Percentiles rank a stretch among this genome's conserved stretches.
Evolutionary conservation across 2,113 vertebrate genomes (phyloP).

Genomic region (Oreotrochilus melanogaster): DNA sequence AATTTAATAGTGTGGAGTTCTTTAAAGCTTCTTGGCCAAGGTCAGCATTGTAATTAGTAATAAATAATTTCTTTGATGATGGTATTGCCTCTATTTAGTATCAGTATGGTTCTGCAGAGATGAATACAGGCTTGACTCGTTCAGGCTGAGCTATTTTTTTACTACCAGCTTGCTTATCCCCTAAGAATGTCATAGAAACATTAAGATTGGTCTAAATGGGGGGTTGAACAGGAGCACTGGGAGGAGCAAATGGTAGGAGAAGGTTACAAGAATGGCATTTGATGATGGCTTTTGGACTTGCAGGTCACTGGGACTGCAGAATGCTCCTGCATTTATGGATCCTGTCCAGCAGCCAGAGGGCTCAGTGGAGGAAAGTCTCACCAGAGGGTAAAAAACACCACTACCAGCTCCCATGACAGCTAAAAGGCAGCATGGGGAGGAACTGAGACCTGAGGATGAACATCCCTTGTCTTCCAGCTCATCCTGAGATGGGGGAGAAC

Average conservation of each 20-base stretch:
- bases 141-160: not conserved
- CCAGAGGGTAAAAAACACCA: not conserved
- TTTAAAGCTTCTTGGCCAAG: not conserved
- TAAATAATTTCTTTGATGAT: not conserved
- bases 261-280: not conserved
- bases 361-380: not conserved
- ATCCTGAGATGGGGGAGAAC: not conserved
- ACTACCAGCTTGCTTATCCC: not conserved
- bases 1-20: not conserved
- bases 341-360: not conserved
- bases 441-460: not conserved
- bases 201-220: not conserved
- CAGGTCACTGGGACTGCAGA: not conserved
- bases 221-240: not conserved
- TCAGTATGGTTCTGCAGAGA: not conserved
- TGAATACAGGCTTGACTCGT: not conserved
- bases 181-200: not conserved
- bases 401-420: accelerated
- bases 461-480: not conserved
- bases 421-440: not conserved
- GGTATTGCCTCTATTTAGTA: not conserved
- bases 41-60: not conserved
- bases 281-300: not conserved
- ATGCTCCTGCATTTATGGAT: accelerated
- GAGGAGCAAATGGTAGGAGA: not conserved